These are phyloP conservation scores for Hirudinaria manillensis DNA, from an alignment of 2,888 invertebrate species.

Conservation along the genomic window DNA sequence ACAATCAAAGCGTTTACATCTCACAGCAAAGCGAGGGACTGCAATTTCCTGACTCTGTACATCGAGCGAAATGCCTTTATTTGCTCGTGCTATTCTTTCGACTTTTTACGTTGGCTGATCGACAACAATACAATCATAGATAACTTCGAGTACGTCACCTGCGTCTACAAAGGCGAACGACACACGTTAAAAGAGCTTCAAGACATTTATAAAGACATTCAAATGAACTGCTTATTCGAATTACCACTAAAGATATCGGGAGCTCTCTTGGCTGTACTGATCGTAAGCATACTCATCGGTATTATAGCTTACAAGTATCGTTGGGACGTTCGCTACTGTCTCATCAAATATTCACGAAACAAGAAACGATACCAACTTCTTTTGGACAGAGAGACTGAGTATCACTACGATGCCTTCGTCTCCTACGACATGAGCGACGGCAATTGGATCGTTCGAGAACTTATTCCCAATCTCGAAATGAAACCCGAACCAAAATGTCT, in stretches of 20 bases:
- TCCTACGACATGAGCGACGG: conserved; percentile 21
- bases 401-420: conserved; percentile 24
- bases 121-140: neutral
- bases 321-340: conserved; percentile 28
- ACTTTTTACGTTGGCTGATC: conserved; percentile 9
- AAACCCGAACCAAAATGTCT: neutral
- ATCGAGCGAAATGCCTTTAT: conserved; percentile 4
- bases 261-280: neutral
- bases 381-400: neutral
- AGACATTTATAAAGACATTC: neutral
- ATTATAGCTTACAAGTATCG: neutral
- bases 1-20: neutral
- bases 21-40: neutral
- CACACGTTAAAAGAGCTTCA: neutral
- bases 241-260: neutral
- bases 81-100: conserved; percentile 8
- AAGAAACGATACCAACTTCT: neutral
- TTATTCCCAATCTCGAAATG: conserved; percentile 24
- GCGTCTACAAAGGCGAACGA: neutral
- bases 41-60: neutral
- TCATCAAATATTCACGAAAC: neutral
- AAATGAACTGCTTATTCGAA: neutral
- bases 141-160: neutral
- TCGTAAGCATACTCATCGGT: neutral
- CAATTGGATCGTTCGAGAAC: conserved; percentile 14